Conservation (phyloP, 1,140 invertebrate genomes). For the Lepidurus couesii region DNA sequence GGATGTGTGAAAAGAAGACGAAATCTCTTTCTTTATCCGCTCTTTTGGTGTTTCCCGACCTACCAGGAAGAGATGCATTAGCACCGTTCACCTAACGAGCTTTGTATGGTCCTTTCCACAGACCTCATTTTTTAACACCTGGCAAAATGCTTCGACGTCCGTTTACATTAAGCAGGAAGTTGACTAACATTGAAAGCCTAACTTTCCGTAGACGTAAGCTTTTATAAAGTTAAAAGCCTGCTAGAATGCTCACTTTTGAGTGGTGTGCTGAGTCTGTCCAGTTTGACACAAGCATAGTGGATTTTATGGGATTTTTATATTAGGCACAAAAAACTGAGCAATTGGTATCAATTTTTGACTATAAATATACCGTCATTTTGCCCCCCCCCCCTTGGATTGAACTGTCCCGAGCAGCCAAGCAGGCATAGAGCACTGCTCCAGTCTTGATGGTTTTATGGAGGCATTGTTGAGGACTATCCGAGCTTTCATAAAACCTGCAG, state of each 20-base stretch:
- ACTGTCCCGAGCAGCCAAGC: background rate
- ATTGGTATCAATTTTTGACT: constrained; percentile 8
- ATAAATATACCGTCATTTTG: background rate
- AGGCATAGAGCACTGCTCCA: constrained; percentile 1
- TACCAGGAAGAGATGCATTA: constrained; percentile 17
- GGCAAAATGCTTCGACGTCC: too few relatives aligned
- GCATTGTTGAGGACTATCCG: background rate
- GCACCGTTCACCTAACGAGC: constrained; percentile 15
- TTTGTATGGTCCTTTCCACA: background rate
- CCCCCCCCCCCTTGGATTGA: background rate
- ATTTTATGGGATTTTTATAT: constrained; percentile 13
- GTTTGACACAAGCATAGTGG: too few relatives aligned
- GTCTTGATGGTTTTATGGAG: background rate
- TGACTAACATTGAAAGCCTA: too few relatives aligned
- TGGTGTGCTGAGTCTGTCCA: too few relatives aligned
- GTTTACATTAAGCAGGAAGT: too few relatives aligned
- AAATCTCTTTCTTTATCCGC: background rate
- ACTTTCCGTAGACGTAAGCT: too few relatives aligned
- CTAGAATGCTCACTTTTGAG: too few relatives aligned
- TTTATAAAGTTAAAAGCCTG: too few relatives aligned
- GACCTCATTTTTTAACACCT: background rate
- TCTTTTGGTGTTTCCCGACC: background rate
- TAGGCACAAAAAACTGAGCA: background rate
- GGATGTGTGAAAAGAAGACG: constrained; percentile 1
- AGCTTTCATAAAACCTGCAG: background rate